Percentiles rank a stretch among this genome's conserved stretches.
phyloP scores from a whole-genome alignment of 2,888 invertebrate species.

The Lasioglossum vierecki region DNA sequence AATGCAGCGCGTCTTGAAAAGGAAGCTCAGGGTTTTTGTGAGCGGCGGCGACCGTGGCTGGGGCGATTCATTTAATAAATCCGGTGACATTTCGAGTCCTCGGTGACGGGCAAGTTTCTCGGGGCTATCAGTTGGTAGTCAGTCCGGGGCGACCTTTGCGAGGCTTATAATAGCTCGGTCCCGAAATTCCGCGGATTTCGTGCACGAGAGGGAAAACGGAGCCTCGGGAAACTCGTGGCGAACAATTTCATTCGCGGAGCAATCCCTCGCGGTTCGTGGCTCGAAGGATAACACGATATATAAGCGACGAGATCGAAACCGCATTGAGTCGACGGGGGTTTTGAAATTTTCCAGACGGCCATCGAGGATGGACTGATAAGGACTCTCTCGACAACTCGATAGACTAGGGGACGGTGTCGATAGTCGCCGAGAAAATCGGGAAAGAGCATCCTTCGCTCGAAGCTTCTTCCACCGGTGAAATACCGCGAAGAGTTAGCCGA shows the following conservation, averaged over 20 bases:
- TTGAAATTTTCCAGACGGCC: conserved; percentile 45
- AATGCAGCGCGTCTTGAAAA: background rate
- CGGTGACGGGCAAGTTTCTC: conserved; percentile 2
- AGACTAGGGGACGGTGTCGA: background rate
- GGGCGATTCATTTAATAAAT: conserved; percentile 26
- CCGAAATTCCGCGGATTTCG: conserved; percentile 9
- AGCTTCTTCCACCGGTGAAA: background rate
- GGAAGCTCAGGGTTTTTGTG: conserved; percentile 7
- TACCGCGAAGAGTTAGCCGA: background rate
- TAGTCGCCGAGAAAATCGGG: background rate
- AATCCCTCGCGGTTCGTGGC: conserved; percentile 10
- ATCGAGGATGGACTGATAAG: conserved; percentile 29
- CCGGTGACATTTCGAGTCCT: conserved; percentile 15
- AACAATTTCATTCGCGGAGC: background rate
- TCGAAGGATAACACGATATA: background rate
- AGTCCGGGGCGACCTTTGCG: background rate
- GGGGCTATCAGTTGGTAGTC: background rate
- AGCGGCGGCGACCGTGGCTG: background rate
- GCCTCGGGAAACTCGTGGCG: background rate
- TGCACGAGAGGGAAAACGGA: background rate
- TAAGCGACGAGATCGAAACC: background rate
- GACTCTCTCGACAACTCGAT: background rate
- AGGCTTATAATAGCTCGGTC: background rate
- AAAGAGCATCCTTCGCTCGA: background rate
- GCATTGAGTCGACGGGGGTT: background rate